Conservation (phyloP, 2,113 vertebrate species). For the Riparia riparia region DNA sequence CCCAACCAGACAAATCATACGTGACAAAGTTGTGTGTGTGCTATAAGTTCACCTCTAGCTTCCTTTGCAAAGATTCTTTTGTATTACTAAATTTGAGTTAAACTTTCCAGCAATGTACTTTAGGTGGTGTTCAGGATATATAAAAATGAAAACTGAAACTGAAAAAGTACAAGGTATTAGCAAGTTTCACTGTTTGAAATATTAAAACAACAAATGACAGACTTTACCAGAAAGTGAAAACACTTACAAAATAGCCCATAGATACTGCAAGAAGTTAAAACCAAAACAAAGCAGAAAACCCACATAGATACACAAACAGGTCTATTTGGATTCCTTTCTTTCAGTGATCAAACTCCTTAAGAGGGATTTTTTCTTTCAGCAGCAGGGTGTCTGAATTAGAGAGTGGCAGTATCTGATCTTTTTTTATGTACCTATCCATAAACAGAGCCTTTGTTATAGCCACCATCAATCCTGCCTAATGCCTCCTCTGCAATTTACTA, state of each 20-base stretch:
- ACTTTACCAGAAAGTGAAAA: neutral
- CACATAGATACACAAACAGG: neutral
- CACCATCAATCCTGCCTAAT: neutral
- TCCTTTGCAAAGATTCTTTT: neutral
- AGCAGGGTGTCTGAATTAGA: neutral
- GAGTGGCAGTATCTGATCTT: neutral
- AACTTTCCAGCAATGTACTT: neutral
- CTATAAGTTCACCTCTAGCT: neutral
- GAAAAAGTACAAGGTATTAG: neutral
- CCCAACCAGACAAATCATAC: rapidly evolving
- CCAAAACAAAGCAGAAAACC: neutral
- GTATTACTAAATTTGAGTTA: neutral
- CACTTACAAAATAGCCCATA: neutral
- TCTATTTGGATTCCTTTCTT: neutral
- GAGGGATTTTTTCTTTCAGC: neutral
- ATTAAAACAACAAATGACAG: neutral
- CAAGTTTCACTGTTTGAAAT: neutral
- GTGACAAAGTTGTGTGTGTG: rapidly evolving
- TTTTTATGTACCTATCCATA: neutral
- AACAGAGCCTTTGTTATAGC: neutral
- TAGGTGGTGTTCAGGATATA: neutral
- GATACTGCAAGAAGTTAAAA: neutral
- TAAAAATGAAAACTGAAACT: neutral
- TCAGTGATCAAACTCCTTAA: neutral
- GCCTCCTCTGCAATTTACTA: neutral